Percentiles rank a stretch among this genome's conserved stretches.
Evolutionary conservation across 1,140 invertebrate species (phyloP).

Genomic region (Rhizoglyphus robini): DNA sequence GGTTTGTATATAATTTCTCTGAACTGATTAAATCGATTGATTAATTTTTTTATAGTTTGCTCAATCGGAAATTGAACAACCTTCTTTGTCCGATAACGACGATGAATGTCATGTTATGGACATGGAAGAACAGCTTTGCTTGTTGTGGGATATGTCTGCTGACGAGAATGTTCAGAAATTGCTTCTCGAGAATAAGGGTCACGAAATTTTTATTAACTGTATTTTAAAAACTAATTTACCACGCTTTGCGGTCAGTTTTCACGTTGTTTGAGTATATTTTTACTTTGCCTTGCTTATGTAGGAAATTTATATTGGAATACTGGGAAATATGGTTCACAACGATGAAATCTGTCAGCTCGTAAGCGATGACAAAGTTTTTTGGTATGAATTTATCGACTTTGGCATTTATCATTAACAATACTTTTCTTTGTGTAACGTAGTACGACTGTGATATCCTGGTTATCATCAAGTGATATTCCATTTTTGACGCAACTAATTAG

Average conservation of each 20-base stretch:
- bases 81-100: no score
- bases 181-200: not conserved
- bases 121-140: not conserved
- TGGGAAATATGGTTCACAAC: not conserved
- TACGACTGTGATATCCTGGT: not conserved
- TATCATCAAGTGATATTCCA: not conserved
- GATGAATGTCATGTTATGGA: not conserved
- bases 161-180: not conserved
- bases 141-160: constrained; percentile 1
- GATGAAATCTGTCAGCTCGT: not conserved
- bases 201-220: not conserved
- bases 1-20: not conserved
- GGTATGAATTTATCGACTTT: not conserved
- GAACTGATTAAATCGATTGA: no score
- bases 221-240: not conserved
- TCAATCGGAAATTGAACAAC: no score
- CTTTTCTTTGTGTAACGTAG: not conserved
- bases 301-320: constrained; percentile 4
- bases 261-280: not conserved
- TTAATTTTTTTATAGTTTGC: no score
- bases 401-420: not conserved
- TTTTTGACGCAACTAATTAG: not conserved
- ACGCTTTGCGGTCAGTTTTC: not conserved
- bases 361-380: not conserved
- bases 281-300: not conserved